Base-by-base conservation (phyloP, 2,113 vertebrate species). In the Genyomyrus donnyi region DNA sequence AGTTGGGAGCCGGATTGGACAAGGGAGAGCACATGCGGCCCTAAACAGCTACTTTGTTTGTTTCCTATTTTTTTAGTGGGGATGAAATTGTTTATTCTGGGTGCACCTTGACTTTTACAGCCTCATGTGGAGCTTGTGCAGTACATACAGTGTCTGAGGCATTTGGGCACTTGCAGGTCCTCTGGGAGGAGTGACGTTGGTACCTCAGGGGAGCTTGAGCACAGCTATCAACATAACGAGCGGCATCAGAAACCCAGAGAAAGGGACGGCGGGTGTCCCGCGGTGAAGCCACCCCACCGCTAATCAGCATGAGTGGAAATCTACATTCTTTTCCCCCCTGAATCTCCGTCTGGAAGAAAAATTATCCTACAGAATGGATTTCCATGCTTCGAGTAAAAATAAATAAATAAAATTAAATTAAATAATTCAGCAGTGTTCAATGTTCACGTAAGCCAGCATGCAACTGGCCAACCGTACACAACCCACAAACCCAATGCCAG, bases 111-210 rank as follows among this genome's bases (percentile, higher is more conserved):
- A 70, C 45, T 24, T 31, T 70, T 56, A 5, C 52, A 8, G 42
- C 2, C 35, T 35, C 83, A 85, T 80, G 45, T 87, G 42, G 74
- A 87, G 90, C 90, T 53, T 87, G 85, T 39, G 24, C 85, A 49
- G 49, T 83, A 31, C 62, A 50, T 90, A 83, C 39, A 42, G 39
- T 42, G 3, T 90, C 89, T 90, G 91, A 91, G 90, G 89, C 88
- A 53, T 52, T 62, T 90, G 88, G 89, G 90, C 87, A 74, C 56
- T 77, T 21, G 56, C 42, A 42, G 88, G 70, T 42, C 89, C 58
- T n/a, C 3, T 24, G 89, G 90, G 84, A 88, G 27, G 0, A 5
- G 13, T 46, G 21, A 74, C 4, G n/a, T 87, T n/a, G 50, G 17
- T 53, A n/a, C 21, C 24, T 46, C 45, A 19, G 84, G 56, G 85